Conservation (phyloP, 2,888 invertebrate species). For the Pheosia tremula region DNA sequence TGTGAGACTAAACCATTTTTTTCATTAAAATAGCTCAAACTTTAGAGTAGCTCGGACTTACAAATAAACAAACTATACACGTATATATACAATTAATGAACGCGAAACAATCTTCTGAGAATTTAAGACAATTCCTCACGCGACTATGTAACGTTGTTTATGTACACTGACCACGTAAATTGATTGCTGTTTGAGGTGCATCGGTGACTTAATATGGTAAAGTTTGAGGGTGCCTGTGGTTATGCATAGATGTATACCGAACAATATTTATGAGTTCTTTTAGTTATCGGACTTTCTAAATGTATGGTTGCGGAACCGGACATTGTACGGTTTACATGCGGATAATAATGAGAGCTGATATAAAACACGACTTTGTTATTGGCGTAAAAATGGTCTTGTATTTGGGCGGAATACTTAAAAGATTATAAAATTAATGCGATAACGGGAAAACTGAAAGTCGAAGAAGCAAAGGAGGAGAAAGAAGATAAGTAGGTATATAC, state of each 20-base stretch:
- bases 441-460: too few relatives aligned
- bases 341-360: neutral
- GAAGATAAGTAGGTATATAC: too few relatives aligned
- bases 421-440: neutral
- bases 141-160: conserved; percentile 21
- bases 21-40: too few relatives aligned
- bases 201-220: conserved; percentile 23
- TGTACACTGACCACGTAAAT: conserved; percentile 23
- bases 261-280: conserved; percentile 32
- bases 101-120: conserved; percentile 32
- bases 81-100: conserved; percentile 23
- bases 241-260: conserved; percentile 39
- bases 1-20: too few relatives aligned
- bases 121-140: conserved; percentile 41
- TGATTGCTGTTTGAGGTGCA: conserved; percentile 33
- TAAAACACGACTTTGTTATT: neutral
- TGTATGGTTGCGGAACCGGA: conserved; percentile 47
- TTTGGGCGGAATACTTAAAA: neutral
- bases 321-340: conserved; percentile 19
- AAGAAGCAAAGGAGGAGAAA: too few relatives aligned
- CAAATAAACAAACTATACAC: conserved; percentile 26
- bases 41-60: too few relatives aligned
- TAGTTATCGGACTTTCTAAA: conserved; percentile 50
- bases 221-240: conserved; percentile 22
- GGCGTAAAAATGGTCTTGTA: neutral